phyloP scores from a whole-genome alignment of 2,113 vertebrate genomes.

The Henicopernis longicauda region DNA sequence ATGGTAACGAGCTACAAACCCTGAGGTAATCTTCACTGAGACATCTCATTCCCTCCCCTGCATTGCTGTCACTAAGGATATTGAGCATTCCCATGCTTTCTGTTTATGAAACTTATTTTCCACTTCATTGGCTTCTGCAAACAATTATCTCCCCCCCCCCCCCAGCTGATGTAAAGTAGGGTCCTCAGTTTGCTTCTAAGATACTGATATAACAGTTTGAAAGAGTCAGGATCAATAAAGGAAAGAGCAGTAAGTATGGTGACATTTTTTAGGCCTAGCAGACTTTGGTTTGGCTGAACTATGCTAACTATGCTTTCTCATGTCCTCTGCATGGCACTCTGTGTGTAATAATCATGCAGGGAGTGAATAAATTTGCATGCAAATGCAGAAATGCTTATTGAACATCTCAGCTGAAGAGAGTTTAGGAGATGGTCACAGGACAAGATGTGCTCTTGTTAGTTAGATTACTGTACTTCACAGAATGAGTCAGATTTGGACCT shows the following conservation, averaged over 20 bases:
- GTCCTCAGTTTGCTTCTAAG: neutral
- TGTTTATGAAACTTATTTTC: constrained; percentile 40
- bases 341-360: neutral
- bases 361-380: neutral
- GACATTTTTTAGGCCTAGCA: neutral
- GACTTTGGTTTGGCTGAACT: neutral
- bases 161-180: neutral
- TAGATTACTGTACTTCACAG: neutral
- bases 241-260: neutral
- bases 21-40: neutral
- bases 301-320: neutral
- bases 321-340: neutral
- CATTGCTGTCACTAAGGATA: neutral
- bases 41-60: neutral
- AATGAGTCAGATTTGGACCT: neutral
- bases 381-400: neutral
- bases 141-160: neutral
- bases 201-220: neutral
- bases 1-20: neutral
- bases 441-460: neutral
- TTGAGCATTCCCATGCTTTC: constrained; percentile 42
- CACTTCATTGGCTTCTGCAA: neutral
- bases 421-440: neutral
- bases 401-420: neutral
- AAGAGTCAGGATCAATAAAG: neutral